Evolutionary conservation across 2,797 vertebrate genomes (phyloP), one percentile per base, ranked within the genome.

Genomic region (Cuniculus paca): DNA sequence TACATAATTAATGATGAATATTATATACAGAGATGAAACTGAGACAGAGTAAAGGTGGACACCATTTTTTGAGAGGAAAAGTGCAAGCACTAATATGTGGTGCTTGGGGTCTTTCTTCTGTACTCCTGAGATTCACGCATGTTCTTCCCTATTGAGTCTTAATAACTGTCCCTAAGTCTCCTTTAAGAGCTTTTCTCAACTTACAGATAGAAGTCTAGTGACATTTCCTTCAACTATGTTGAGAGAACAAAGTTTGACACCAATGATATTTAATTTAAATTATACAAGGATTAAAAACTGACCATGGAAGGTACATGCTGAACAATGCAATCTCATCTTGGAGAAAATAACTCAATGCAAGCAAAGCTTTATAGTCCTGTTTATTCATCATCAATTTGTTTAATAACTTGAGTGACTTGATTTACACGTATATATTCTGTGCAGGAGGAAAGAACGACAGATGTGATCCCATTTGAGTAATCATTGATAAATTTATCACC

Each of bases 221-320:
- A 61, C 2, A 54, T 86, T 72, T 90, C 34, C 52, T 4, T 58
- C 6, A 56, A 81, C 14, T 75, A 26, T 52, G 31, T 52, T 93
- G 42, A 11, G 58, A 54, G 50, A 48, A 88, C 72, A 65, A 75
- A 24, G 4, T 56, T 17, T 36, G 54, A 14, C 91, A 68, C 19
- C 45, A 60, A 17, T 56, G 36, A n/a, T 88, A 72, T 0, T 80
- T n/a, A 77, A 31, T 31, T 94, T 39, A 81, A 12, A 9, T 80
- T 89, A 45, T 91, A 39, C 60, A 34, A 72, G 45, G 54, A 75
- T 82, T 80, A 75, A 81, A 60, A 92, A 36, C n/a, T 65, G 20
- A 54, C n/a, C 45, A 39, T 83, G 42, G 65, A 79, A 50, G 36
- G 2, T 79, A 36, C n/a, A 63, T 90, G 65, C 26, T 77, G 1